Percentiles rank a stretch among this genome's conserved stretches.
phyloP scores from a whole-genome alignment of 2,113 vertebrate genomes.

The Platichthys flesus region DNA sequence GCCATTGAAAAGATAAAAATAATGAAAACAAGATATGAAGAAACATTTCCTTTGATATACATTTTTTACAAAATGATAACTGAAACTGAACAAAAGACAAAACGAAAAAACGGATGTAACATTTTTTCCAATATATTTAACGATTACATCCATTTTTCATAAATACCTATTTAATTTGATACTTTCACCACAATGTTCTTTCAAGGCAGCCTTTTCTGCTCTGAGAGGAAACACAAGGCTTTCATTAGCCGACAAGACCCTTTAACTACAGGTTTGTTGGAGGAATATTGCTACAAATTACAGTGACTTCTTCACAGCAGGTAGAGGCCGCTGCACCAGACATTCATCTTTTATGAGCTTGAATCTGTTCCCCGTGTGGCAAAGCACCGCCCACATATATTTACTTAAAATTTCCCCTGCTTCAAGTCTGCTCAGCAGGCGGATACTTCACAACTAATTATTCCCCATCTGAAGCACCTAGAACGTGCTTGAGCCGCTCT shows the following conservation, averaged over 20 bases:
- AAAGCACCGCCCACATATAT: conserved; percentile 31
- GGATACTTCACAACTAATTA: conserved; percentile 62
- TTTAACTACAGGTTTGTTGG: conserved; percentile 49
- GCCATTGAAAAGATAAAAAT: not conserved
- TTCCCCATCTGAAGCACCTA: conserved; percentile 53
- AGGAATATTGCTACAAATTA: conserved; percentile 49
- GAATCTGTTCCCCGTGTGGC: conserved; percentile 36
- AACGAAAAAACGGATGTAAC: no score
- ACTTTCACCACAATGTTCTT: not conserved
- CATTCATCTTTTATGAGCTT: conserved; percentile 55
- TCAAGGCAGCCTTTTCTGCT: no score
- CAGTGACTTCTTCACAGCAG: conserved; percentile 56
- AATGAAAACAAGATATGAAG: not conserved
- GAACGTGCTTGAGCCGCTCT: conserved; percentile 18
- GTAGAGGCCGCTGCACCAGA: conserved; percentile 28
- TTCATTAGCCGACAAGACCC: conserved; percentile 59
- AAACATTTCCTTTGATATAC: not conserved
- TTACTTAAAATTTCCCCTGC: conserved; percentile 56
- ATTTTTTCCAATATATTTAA: no score
- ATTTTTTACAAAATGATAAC: no score
- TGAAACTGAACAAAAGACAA: not conserved
- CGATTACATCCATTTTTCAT: no score
- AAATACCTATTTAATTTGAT: no score
- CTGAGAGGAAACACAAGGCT: not conserved
- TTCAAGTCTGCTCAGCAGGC: conserved; percentile 41